Evolutionary conservation across 2,113 vertebrate genomes (phyloP).

Genomic region (Oncorhynchus masou): DNA sequence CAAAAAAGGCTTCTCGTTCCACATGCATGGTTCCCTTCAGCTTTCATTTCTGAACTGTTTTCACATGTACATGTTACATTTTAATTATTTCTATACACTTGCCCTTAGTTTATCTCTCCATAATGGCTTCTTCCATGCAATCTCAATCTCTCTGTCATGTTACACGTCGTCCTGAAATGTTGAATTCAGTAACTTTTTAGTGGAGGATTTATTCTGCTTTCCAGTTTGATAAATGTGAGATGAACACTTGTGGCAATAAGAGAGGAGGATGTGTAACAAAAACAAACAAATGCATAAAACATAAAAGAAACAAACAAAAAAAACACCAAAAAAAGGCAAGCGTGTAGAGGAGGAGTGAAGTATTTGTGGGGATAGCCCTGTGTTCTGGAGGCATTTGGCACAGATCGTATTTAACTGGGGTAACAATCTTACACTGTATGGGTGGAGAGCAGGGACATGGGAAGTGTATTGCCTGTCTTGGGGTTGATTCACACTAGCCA

Average conservation of each 20-base stretch:
- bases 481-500: too few relatives aligned
- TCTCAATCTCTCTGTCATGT: not conserved
- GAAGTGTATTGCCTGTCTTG: not conserved
- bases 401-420: not conserved
- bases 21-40: too few relatives aligned
- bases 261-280: conserved; percentile 3
- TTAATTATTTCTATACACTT: not conserved
- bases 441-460: conserved; percentile 4
- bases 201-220: conserved; percentile 7
- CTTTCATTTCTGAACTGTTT: not conserved
- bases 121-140: not conserved
- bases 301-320: not conserved
- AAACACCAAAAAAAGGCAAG: conserved; percentile 29
- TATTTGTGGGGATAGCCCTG: conserved; percentile 46
- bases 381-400: conserved; percentile 18
- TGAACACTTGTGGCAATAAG: not conserved
- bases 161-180: not conserved
- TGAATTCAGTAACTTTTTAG: not conserved
- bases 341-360: conserved; percentile 50
- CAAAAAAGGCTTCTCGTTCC: too few relatives aligned
- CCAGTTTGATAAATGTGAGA: conserved; percentile 15
- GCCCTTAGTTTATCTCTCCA: not conserved
- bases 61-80: not conserved
- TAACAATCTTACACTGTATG: conserved; percentile 15
- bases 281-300: conserved; percentile 19